Base-by-base conservation (phyloP, 2,888 invertebrate species). In the Auanema freiburgensis region DNA sequence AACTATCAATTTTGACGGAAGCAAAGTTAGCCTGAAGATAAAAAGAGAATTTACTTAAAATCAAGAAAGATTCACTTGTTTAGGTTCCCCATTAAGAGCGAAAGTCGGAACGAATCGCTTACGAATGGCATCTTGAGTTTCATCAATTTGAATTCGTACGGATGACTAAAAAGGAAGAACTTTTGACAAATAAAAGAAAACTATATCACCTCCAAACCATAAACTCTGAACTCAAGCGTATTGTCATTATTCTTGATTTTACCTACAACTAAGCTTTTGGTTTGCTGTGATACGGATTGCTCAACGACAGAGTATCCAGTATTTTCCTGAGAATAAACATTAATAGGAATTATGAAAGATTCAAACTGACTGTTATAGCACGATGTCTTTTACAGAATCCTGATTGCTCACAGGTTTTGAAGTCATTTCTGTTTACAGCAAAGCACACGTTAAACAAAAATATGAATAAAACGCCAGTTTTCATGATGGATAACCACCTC, bases 331-430 rank as follows among this genome's bases (percentile, higher is more conserved):
- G 70, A 51, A 51, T 25, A 44, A 57, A 55, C 8, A 49, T 18
- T 12, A 53, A 54, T 49, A 51, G 57, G 21, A 24, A 41, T 16
- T 43, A 16, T 49, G 40, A 14, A 40, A n/a, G 40, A 11, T 59
- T 54, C 14, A 53, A 49, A 18, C 69, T 63, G 24, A 72, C 76
- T 54, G 60, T 56, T n/a, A 76, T 66, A 25, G 69, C 61, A 44
- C 75, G 57, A 57, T 72, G 75, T 23, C 69, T 59, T 66, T 80
- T 83, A 74, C 82, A 82, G 60, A 81, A 82, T 24, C 71, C 74
- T 8, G 79, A 71, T 62, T 82, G 82, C 10, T 81, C 80, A 59
- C 82, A 82, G 0, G 80, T 81, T 60, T 82, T 82, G 67, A 81
- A 82, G 41, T 83, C 83, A 8, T 72, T 66, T 51, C 78, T 56